Percentiles rank a stretch among this genome's conserved stretches.
phyloP scores from a whole-genome alignment of 1,140 invertebrate genomes.

The Cotesia typhae region DNA sequence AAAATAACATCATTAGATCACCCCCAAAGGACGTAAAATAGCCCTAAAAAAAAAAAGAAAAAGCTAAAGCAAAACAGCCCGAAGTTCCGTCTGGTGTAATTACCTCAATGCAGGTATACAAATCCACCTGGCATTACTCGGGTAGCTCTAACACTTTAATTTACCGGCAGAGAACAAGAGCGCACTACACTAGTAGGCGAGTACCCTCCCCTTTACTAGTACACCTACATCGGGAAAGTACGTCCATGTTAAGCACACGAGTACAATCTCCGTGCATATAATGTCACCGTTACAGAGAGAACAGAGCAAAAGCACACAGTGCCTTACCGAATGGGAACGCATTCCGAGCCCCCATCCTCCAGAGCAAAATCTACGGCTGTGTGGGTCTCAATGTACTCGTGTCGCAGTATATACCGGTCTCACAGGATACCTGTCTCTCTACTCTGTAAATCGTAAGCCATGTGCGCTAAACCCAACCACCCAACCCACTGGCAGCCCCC shows the following conservation, averaged over 20 bases:
- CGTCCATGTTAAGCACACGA: no score
- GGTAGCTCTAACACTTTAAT: conserved; percentile 18
- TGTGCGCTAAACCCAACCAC: conserved; percentile 36
- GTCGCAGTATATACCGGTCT: background rate
- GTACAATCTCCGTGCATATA: background rate
- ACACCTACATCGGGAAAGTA: no score
- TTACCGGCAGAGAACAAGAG: conserved; percentile 6
- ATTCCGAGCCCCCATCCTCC: background rate
- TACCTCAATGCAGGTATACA: conserved; percentile 27
- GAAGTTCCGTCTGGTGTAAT: conserved; percentile 6
- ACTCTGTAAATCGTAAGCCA: conserved; percentile 42
- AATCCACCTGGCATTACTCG: conserved; percentile 19
- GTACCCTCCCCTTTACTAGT: background rate
- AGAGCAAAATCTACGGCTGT: no score
- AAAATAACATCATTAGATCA: no score
- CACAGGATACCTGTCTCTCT: conserved; percentile 43
- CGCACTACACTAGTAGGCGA: background rate
- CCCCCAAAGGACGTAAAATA: no score
- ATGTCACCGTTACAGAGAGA: conserved; percentile 8
- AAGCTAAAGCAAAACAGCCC: background rate
- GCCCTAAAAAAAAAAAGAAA: background rate
- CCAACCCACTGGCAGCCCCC: conserved; percentile 6
- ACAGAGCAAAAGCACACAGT: no score
- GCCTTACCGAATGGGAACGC: background rate
- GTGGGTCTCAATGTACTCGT: no score